phyloP scores from a whole-genome alignment of 2,113 vertebrate species.

The Sander vitreus region DNA sequence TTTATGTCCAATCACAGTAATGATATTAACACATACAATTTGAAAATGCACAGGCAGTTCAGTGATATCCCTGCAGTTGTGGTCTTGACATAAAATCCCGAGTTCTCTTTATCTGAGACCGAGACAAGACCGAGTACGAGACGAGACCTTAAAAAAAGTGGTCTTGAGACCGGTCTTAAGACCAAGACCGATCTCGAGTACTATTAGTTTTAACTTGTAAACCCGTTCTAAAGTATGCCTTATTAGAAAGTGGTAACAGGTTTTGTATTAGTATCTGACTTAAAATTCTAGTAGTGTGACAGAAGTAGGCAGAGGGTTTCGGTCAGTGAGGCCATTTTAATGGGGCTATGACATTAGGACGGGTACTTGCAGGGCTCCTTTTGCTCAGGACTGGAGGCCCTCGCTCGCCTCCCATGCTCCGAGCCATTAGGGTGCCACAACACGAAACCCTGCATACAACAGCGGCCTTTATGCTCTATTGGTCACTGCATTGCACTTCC shows the following conservation, averaged over 20 bases:
- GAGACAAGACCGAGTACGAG: no score
- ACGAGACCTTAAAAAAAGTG: no score
- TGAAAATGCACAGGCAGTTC: no score
- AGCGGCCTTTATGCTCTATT: conserved; percentile 63
- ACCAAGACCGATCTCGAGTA: no score
- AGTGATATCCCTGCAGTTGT: no score
- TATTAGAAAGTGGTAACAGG: not conserved
- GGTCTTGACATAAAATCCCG: no score
- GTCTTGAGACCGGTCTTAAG: no score
- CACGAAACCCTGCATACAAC: conserved; percentile 59
- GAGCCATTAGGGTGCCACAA: conserved; percentile 54
- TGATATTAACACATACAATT: no score
- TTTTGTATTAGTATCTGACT: not conserved
- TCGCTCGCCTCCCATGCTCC: conserved; percentile 5
- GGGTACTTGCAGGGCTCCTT: conserved; percentile 32
- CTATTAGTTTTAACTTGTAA: no score
- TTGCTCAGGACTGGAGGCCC: conserved; percentile 24
- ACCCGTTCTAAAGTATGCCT: no score
- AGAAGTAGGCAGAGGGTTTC: not conserved
- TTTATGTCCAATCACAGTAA: no score
- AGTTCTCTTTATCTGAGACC: no score
- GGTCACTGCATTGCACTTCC: conserved; percentile 37
- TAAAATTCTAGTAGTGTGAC: not conserved
- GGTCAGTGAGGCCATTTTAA: conserved; percentile 34
- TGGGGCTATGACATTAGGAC: conserved; percentile 34